Base-by-base conservation (phyloP, 1,140 invertebrate genomes). In the Drosophila malerkotliana region DNA sequence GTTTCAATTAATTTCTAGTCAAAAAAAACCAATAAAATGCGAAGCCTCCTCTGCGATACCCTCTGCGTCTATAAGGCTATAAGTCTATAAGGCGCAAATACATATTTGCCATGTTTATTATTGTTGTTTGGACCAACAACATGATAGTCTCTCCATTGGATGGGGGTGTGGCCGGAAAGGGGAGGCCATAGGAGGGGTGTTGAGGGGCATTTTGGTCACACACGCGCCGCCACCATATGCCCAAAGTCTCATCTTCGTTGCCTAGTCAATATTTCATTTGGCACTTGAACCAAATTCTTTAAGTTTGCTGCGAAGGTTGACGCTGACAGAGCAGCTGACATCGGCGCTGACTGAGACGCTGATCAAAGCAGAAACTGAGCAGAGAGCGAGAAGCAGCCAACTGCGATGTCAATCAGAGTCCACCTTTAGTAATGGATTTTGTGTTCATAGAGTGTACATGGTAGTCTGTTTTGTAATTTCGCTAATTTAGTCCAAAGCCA, bases 211-310 rank as follows among this genome's bases (percentile, higher is more conserved):
- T 39, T 32, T 56, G 69, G 71, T 73, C 63, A 76, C 61, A 79
- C 76, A 77, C 80, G 51, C 57, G 30, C 18, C 47, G 72, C 76
- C 72, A 56, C 62, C 77, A 87, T 78, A 78, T 85, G 77, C 82
- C 79, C 62, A 49, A 80, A 28, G 37, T 66, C 73, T 68, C 62
- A 73, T 71, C 68, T 52, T 71, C 72, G 64, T 77, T 60, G 83
- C 83, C 71, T 83, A 79, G 79, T 88, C 83, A 88, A 88, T 88
- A 88, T 88, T 88, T 88, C 79, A 83, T 89, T 88, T 88, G 84
- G 83, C 83, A 88, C 83, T 88, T 88, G 83, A 88, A 79, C 83
- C 77, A 88, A 88, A 88, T 88, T 89, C 83, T 88, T 88, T 88
- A 68, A 83, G 83, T 89, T 82, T 64, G 66, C 75, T 88, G 75